Evolutionary conservation across 2,888 invertebrate genomes (phyloP), one percentile per base, ranked within the genome.

Genomic region (Morpho helenor): DNA sequence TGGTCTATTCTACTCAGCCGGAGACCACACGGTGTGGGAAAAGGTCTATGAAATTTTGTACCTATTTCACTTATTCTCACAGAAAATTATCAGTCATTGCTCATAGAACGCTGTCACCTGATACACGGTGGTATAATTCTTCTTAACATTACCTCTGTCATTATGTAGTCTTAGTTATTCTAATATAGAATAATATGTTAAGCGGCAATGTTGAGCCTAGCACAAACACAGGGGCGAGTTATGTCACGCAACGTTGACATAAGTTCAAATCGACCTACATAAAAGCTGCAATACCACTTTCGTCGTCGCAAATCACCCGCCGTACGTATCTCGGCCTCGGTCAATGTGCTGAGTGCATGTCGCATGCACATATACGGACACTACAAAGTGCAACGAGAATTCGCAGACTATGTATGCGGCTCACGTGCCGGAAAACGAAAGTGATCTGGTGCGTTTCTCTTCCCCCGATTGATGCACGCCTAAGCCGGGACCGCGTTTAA

Each of bases 241-340:
- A 61, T 63, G 76, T 80, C 79, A 79, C 82, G 84, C 87, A 87
- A 87, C 76, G 82, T 80, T 78, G 80, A 81, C 84, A 78, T 82
- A 84, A 79, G 70, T 77, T 76, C 82, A 83, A 84, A 84, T 83
- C 81, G 87, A 82, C 87, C 87, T 71, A 88, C 87, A 86, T 88
- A 86, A 89, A 89, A 87, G 88, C 79, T 83, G 89, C 82, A 85
- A 81, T 87, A 86, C 89, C 89, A 90, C 89, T 90, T 90, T 90
- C 89, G 83, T 78, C 84, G 86, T 88, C 82, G 88, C 88, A 89
- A 89, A 89, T 88, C 89, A 87, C 82, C 31, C 77, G 82, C 77
- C 79, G 80, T 74, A 72, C 77, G 82, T 82, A 85, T 85, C 89
- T 86, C 87, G 84, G 86, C 86, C 87, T 89, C 89, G 89, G 89